Conservation (phyloP, 2,113 vertebrate genomes). For the Nipponia nippon region DNA sequence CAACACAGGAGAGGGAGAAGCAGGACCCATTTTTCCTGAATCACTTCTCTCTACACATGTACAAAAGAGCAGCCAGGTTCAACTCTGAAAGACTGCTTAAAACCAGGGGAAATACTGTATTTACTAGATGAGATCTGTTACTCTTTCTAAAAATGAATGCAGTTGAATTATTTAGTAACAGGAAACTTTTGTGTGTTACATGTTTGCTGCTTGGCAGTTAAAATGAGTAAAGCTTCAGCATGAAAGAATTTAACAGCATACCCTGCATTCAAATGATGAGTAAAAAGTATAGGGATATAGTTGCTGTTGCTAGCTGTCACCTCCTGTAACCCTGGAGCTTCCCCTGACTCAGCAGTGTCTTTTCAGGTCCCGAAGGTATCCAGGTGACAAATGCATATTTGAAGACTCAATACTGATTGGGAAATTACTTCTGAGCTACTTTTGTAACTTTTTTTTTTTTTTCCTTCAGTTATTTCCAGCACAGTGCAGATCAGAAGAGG, state of each 20-base stretch:
- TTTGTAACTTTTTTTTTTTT: background rate
- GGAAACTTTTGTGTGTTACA: background rate
- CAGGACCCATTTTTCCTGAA: background rate
- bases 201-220: background rate
- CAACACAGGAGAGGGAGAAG: background rate
- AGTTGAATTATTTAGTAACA: background rate
- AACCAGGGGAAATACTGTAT: background rate
- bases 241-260: background rate
- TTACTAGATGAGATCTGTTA: background rate
- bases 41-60: background rate
- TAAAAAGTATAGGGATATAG: accelerated
- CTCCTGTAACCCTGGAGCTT: background rate
- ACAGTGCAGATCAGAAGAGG: background rate
- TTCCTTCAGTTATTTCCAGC: background rate
- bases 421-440: background rate
- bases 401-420: background rate
- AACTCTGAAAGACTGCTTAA: background rate
- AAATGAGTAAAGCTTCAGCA: background rate
- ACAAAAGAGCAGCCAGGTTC: accelerated
- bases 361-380: background rate
- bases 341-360: background rate
- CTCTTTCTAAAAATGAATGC: background rate
- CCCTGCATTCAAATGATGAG: background rate
- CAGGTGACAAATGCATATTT: background rate
- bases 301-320: background rate